phyloP scores from a whole-genome alignment of 2,888 invertebrate species.

The Andrena praecox region DNA sequence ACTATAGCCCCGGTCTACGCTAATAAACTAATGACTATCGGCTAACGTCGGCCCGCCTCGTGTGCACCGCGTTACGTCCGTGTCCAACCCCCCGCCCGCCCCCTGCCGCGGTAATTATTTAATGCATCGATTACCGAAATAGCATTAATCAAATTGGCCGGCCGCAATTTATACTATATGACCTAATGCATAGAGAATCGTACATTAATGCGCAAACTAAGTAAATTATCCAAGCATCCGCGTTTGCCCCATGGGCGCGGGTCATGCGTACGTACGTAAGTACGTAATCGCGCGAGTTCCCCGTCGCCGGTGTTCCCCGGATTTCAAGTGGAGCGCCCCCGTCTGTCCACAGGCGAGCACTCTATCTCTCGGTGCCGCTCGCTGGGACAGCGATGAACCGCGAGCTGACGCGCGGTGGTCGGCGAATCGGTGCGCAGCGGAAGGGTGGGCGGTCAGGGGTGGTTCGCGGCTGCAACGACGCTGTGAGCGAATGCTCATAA shows the following conservation, averaged over 20 bases:
- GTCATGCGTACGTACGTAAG: background rate
- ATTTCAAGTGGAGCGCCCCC: no score
- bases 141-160: conserved; percentile 73
- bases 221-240: conserved; percentile 64
- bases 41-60: conserved; percentile 47
- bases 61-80: conserved; percentile 15
- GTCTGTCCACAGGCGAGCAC: background rate
- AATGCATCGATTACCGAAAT: conserved; percentile 70
- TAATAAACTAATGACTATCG: conserved; percentile 63
- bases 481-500: conserved; percentile 79
- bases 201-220: conserved; percentile 70
- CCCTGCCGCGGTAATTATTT: conserved; percentile 57
- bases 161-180: conserved; percentile 72
- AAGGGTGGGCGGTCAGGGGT: conserved; percentile 38
- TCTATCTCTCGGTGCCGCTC: background rate
- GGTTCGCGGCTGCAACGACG: conserved; percentile 59
- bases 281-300: no score
- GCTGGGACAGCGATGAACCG: background rate
- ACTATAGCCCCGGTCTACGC: conserved; percentile 42
- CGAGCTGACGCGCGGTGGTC: conserved; percentile 24
- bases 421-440: conserved; percentile 29
- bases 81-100: background rate
- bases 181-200: conserved; percentile 72
- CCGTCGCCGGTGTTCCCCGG: no score
- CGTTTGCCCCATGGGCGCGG: conserved; percentile 27